phyloP scores from a whole-genome alignment of 1,140 invertebrate genomes.

The Meloidogyne exigua region DNA sequence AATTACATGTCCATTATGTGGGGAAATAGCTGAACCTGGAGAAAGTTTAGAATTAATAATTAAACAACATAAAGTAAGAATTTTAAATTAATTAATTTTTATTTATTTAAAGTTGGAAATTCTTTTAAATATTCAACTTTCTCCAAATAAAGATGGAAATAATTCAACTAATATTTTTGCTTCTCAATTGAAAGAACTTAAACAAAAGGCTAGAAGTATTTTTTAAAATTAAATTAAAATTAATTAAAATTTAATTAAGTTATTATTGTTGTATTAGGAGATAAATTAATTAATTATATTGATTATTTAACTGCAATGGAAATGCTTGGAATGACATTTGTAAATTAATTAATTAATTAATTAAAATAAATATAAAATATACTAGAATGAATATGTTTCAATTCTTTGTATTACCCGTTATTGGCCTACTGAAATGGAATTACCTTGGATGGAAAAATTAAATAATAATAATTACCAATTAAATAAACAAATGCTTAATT shows the following conservation, averaged over 20 bases:
- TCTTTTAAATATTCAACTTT: background rate
- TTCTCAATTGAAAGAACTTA: constrained; percentile 19
- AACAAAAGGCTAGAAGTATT: constrained; percentile 28
- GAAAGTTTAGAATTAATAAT: constrained; percentile 5
- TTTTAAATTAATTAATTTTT: too few species aligned
- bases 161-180: background rate
- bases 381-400: constrained; percentile 25
- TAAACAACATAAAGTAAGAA: background rate
- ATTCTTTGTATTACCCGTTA: constrained; percentile 36
- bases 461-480: constrained; percentile 16
- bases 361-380: constrained; percentile 2
- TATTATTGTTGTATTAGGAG: constrained; percentile 35
- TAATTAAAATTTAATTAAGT: constrained; percentile 33
- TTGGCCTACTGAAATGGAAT: background rate
- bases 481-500: constrained; percentile 8
- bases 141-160: background rate
- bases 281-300: constrained; percentile 22
- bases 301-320: constrained; percentile 31
- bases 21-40: background rate
- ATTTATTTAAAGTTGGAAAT: background rate
- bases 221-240: background rate
- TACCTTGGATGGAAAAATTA: constrained; percentile 25
- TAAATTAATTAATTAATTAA: background rate
- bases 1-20: constrained; percentile 25
- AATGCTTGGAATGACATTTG: constrained; percentile 14